Evolutionary conservation across 1,140 invertebrate genomes (phyloP), one percentile per base, ranked within the genome.

Genomic region (Tetramorium simillimum): DNA sequence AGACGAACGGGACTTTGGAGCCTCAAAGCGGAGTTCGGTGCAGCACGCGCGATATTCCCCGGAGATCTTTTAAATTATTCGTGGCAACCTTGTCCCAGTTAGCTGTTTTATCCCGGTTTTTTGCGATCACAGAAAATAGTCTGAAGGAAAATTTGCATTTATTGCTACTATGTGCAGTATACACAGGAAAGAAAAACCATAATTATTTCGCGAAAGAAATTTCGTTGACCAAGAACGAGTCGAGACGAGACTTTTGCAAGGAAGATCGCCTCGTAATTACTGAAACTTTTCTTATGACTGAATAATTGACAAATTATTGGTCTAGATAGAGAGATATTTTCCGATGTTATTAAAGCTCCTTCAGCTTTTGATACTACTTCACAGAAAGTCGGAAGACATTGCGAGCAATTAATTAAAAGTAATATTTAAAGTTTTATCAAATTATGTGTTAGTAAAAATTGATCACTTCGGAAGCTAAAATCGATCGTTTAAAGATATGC

Each of bases 1-100:
- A 40, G 46, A 40, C 21, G 24, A 89, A 90, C 85, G 72, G 85
- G 21, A 82, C 62, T 84, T 14, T 16, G 9, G 12, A 53, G 56
- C 33, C 14, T 65, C 10, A 53, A 82, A 43, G 40, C 56, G 60
- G 4, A 60, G 62, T 10, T 69, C n/a, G 37, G 37, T 28, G 28
- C 24, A 18, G 37, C 63, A 28, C 60, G 67, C 33, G 40, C 28
- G 12, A 82, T 46, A 82, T 18, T 56, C 16, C 5, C 33, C 16
- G n/a, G 12, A 14, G 28, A 40, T 80, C 80, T 49, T 60, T 24
- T 75, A 73, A 84, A 75, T 75, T 73, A 73, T 73, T 73, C 80
- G 37, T 40, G 40, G 0, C 56, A 62, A 33, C 69, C 80, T 82
- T 73, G 67, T 21, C 24, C 80, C 53, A 43, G 18, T 60, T 65